These are phyloP conservation scores for Protodeltote pygarga DNA, from an alignment of 2,888 invertebrate species.

Conservation along the genomic window DNA sequence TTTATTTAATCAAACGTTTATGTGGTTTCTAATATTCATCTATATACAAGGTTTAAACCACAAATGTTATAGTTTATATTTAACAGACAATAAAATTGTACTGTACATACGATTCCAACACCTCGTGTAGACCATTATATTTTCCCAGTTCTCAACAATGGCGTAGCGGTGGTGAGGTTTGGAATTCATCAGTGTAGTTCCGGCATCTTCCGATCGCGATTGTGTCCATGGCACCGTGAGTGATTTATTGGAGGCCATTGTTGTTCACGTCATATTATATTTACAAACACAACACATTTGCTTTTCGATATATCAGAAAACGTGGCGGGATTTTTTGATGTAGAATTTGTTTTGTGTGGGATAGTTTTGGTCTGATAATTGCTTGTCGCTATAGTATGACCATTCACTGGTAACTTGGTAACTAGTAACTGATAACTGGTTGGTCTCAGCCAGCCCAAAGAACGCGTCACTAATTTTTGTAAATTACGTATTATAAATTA, in stretches of 20 bases:
- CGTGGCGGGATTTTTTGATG: slow-evolving; percentile 39
- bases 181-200: slow-evolving; percentile 60
- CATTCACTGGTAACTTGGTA: no score
- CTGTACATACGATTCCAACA: slow-evolving; percentile 29
- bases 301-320: slow-evolving; percentile 49
- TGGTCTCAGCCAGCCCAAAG: no score
- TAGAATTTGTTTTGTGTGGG: slow-evolving; percentile 19
- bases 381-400: slow-evolving; percentile 27
- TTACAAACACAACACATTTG: slow-evolving; percentile 57
- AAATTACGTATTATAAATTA: no score
- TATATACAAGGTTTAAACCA: no score
- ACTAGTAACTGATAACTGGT: no score
- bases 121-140: slow-evolving; percentile 27
- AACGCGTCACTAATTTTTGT: no score
- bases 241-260: slow-evolving; percentile 69
- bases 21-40: no score
- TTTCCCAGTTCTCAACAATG: slow-evolving; percentile 41
- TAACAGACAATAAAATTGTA: slow-evolving; percentile 1
- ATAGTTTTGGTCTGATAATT: slow-evolving; percentile 33
- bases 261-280: slow-evolving; percentile 57
- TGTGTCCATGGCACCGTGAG: slow-evolving; percentile 54
- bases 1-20: no score
- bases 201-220: slow-evolving; percentile 61
- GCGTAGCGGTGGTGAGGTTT: slow-evolving; percentile 42
- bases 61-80: no score